These are phyloP conservation scores for Hypothenemus hampei DNA, from an alignment of 1,140 invertebrate species.

Conservation along the genomic window DNA sequence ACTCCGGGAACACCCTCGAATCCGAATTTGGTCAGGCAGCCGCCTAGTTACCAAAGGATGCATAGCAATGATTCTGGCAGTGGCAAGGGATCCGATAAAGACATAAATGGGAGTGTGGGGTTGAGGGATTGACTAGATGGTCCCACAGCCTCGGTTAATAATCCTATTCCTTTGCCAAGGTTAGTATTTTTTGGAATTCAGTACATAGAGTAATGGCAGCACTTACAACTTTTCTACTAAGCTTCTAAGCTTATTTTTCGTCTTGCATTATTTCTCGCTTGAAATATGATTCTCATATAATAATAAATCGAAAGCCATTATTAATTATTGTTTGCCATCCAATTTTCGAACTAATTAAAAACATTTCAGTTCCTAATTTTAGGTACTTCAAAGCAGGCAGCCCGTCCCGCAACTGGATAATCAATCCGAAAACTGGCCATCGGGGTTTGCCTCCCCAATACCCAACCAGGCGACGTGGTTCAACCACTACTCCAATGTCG, in stretches of 20 bases:
- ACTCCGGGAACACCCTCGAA: conserved; percentile 65
- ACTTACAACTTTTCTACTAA: too few species aligned
- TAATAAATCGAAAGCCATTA: too few species aligned
- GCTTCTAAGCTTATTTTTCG: too few species aligned
- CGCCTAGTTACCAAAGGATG: conserved; percentile 75
- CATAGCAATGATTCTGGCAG: conserved; percentile 74
- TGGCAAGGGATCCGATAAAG: conserved; percentile 62
- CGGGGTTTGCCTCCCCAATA: conserved; percentile 41
- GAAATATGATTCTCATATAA: too few species aligned
- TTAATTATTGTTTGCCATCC: background rate
- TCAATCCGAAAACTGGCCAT: conserved; percentile 43
- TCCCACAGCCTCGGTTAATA: conserved; percentile 48
- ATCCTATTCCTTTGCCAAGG: conserved; percentile 41
- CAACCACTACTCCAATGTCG: conserved; percentile 40
- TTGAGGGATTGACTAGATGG: conserved; percentile 68
- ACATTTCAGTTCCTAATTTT: conserved; percentile 39
- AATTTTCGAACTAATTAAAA: conserved; percentile 29
- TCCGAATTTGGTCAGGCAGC: conserved; percentile 54
- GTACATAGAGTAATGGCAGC: too few species aligned
- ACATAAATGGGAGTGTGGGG: conserved; percentile 47
- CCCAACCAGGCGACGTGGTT: conserved; percentile 29
- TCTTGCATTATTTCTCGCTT: too few species aligned
- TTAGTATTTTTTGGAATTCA: too few species aligned
- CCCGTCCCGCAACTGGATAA: conserved; percentile 54
- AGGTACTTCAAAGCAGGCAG: conserved; percentile 61